Conservation (phyloP, 2,888 invertebrate genomes). For the Dendrolimus houi region DNA sequence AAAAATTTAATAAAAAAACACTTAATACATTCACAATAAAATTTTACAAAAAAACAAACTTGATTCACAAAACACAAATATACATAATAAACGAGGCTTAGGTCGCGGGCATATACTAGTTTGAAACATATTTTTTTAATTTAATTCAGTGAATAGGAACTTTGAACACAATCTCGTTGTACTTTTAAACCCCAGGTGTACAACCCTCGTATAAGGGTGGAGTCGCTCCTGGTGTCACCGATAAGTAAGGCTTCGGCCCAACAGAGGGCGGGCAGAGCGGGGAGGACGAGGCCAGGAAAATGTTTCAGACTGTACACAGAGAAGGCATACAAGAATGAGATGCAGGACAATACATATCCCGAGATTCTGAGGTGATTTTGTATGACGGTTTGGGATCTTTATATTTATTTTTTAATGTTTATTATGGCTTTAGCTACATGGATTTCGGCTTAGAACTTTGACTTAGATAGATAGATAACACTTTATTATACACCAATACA, state of each 20-base stretch:
- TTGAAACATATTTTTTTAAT: too few species aligned
- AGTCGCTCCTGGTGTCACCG: slow-evolving; percentile 97
- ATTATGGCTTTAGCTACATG: not conserved
- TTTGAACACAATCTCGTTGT: too few species aligned
- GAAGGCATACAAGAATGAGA: slow-evolving; percentile 94
- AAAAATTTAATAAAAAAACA: too few species aligned
- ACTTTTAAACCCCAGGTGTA: slow-evolving; percentile 62
- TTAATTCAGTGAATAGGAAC: too few species aligned
- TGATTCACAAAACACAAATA: too few species aligned
- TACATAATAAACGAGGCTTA: too few species aligned
- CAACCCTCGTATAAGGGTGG: slow-evolving; percentile 92
- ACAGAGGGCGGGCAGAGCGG: slow-evolving; percentile 98
- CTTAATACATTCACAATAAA: too few species aligned
- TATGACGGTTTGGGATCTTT: slow-evolving; percentile 9
- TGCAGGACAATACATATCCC: slow-evolving; percentile 99
- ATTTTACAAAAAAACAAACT: too few species aligned
- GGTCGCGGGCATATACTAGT: too few species aligned
- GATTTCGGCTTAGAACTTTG: too few species aligned
- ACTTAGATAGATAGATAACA: too few species aligned
- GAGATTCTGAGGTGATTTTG: slow-evolving; percentile 82
- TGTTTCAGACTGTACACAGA: slow-evolving; percentile 98
- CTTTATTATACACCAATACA: too few species aligned
- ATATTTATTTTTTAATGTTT: not conserved
- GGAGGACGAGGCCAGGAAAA: slow-evolving; percentile 98
- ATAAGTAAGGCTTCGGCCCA: slow-evolving; percentile 99